Percentiles rank a stretch among this genome's conserved stretches.
Conservation (phyloP, 1,140 invertebrate species). For the Cotesia typhae region DNA sequence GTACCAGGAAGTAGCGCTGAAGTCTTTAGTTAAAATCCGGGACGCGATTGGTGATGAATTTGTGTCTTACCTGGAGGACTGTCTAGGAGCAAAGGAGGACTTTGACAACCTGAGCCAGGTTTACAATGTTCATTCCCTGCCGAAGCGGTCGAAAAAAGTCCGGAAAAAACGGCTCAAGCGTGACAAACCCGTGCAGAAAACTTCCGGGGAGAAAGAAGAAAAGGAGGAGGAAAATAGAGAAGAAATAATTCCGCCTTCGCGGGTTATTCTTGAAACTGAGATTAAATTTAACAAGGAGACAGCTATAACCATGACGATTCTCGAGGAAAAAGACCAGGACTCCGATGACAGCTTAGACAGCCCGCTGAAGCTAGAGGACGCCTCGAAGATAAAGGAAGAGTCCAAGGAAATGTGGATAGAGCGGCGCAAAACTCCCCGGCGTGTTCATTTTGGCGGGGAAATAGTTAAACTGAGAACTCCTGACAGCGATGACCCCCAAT, state of each 20-base stretch:
- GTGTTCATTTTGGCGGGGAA: constrained; percentile 84
- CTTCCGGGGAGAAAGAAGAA: background rate
- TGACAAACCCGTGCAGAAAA: background rate
- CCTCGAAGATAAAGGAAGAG: constrained; percentile 46
- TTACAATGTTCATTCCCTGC: constrained; percentile 66
- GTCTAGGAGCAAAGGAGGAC: constrained; percentile 69
- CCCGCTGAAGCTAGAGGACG: constrained; percentile 48
- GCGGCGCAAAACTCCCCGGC: constrained; percentile 53
- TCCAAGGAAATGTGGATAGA: constrained; percentile 38
- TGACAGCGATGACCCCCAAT: constrained; percentile 72
- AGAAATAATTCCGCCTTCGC: constrained; percentile 50
- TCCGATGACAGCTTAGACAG: constrained; percentile 43
- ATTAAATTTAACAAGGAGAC: constrained; percentile 80
- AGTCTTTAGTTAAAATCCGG: constrained; percentile 73
- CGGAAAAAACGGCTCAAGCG: constrained; percentile 22
- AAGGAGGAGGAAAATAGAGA: constrained; percentile 28
- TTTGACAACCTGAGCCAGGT: constrained; percentile 75
- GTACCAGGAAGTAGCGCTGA: constrained; percentile 75
- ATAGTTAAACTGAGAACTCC: constrained; percentile 83
- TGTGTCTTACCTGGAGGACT: constrained; percentile 62
- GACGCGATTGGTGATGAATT: constrained; percentile 75
- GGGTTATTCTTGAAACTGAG: constrained; percentile 81
- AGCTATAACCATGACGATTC: constrained; percentile 81
- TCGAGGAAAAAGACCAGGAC: constrained; percentile 73
- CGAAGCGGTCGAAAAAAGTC: constrained; percentile 39